phyloP scores from a whole-genome alignment of 2,888 invertebrate species.

The Cosmorhoe ocellata region DNA sequence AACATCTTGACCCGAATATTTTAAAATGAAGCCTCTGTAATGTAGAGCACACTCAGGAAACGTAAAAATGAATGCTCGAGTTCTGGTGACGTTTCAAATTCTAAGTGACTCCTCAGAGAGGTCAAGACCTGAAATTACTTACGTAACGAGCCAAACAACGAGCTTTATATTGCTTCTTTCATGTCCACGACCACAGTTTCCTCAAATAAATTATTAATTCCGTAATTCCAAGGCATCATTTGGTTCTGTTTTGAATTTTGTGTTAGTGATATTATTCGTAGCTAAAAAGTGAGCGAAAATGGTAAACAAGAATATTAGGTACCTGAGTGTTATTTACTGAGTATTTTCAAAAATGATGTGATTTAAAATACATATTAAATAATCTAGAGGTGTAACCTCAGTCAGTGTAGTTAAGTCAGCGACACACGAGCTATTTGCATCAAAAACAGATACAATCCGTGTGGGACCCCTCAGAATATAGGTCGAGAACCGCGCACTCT shows the following conservation, averaged over 20 bases:
- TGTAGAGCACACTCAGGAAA: conserved; percentile 38
- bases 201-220: too few species aligned
- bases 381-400: background rate
- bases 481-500: conserved; percentile 56
- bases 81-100: conserved; percentile 46
- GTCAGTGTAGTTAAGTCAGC: conserved; percentile 38
- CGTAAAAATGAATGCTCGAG: conserved; percentile 50
- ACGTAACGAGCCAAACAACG: conserved; percentile 6
- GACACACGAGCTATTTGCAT: conserved; percentile 53
- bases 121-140: conserved; percentile 25
- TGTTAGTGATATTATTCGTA: too few species aligned
- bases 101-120: conserved; percentile 37
- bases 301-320: too few species aligned
- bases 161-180: background rate
- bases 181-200: too few species aligned
- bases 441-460: conserved; percentile 61
- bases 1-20: conserved; percentile 40
- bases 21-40: conserved; percentile 31
- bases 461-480: conserved; percentile 53
- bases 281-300: too few species aligned
- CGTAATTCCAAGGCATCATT: too few species aligned
- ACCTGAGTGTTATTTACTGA: too few species aligned
- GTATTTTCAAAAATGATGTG: too few species aligned
- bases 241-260: too few species aligned
- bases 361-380: too few species aligned